These are phyloP conservation scores for rabbit (Oryctolagus cuniculus) DNA, from an alignment of 2,113 vertebrate species.

Conservation along the genomic window mOryCun1.1 NC_091443.1:86556501-86557000, in stretches of 20 bases:
- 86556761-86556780: conserved; percentile 70
- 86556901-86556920: conserved; percentile 57
- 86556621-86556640: conserved; percentile 25
- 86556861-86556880: conserved; percentile 76
- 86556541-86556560: conserved; percentile 17
- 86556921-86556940: background rate
- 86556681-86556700: conserved; percentile 70
- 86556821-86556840: conserved; percentile 67
- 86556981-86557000: conserved; percentile 62
- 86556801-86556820: conserved; percentile 71
- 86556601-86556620: background rate
- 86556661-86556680: conserved; percentile 59
- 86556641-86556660: conserved; percentile 45
- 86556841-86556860: conserved; percentile 63
- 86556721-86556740: conserved; percentile 78
- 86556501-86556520: conserved; percentile 36
- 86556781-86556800: conserved; percentile 70
- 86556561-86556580: conserved; percentile 36
- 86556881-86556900: conserved; percentile 65
- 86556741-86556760: conserved; percentile 75
- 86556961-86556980: conserved; percentile 31
- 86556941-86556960: background rate
- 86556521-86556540: conserved; percentile 17
- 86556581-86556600: conserved; percentile 55
- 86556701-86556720: conserved; percentile 65